Conservation (phyloP, 2,797 vertebrate species). For the Trichosurus vulpecula region DNA sequence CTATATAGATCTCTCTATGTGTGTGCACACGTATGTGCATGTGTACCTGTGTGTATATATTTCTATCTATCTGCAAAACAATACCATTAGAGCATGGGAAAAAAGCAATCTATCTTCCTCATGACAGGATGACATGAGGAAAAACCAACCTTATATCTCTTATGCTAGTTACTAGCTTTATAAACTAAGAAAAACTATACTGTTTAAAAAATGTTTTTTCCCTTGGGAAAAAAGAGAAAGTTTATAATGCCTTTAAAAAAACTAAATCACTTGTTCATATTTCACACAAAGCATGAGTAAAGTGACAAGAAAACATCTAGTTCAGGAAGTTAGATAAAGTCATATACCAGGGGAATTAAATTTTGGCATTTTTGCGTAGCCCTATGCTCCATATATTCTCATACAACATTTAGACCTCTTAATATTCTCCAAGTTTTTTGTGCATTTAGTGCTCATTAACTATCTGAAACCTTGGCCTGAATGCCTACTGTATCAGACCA, state of each 20-base stretch:
- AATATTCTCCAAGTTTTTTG: neutral
- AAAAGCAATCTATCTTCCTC: neutral
- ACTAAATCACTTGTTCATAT: neutral
- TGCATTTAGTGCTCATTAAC: neutral
- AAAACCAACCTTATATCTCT: neutral
- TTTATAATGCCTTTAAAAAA: neutral
- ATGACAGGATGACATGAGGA: neutral
- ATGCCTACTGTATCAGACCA: neutral
- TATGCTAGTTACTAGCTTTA: neutral
- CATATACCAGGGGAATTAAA: neutral
- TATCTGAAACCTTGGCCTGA: neutral
- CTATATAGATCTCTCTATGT: neutral
- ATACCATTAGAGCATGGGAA: neutral
- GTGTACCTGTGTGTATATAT: rapidly evolving
- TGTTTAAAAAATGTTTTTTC: neutral
- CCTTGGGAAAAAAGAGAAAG: neutral
- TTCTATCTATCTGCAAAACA: neutral
- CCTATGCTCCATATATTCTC: neutral
- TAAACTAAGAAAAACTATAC: neutral
- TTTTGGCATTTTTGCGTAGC: neutral
- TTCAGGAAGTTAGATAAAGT: neutral
- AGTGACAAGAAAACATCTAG: neutral
- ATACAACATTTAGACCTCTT: neutral
- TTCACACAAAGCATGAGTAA: neutral
- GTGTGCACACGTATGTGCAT: rapidly evolving